phyloP scores from a whole-genome alignment of 2,888 invertebrate species.

The Lochmaea crataegi region DNA sequence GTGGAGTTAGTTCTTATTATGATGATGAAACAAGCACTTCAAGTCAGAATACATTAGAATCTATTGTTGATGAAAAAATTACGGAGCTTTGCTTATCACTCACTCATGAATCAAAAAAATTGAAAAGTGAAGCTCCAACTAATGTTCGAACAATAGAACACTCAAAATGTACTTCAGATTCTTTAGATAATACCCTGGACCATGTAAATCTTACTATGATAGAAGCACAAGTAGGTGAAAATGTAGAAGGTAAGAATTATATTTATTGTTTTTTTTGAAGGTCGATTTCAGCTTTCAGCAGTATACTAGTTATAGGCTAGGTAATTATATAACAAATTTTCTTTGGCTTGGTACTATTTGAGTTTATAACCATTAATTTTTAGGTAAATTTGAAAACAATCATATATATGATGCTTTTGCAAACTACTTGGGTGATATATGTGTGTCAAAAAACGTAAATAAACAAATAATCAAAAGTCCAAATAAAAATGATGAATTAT shows the following conservation, averaged over 20 bases:
- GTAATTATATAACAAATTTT: too few relatives aligned
- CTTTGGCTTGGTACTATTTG: too few relatives aligned
- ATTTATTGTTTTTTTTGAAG: too few relatives aligned
- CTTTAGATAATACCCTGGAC: constrained; percentile 26
- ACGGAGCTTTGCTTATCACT: background rate
- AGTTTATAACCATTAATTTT: background rate
- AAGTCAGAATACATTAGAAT: background rate
- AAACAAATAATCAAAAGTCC: constrained; percentile 28
- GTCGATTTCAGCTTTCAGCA: too few relatives aligned
- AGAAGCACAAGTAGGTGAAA: constrained; percentile 4
- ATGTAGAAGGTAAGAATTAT: background rate
- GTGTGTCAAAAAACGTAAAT: constrained; percentile 16
- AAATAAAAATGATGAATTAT: constrained; percentile 24
- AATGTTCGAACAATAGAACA: background rate
- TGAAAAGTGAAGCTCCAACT: background rate
- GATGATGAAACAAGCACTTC: background rate
- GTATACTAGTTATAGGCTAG: too few relatives aligned
- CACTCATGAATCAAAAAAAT: background rate
- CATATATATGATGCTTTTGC: constrained; percentile 51
- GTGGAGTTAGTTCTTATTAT: constrained; percentile 15
- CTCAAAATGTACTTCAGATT: constrained; percentile 40
- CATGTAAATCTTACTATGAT: constrained; percentile 13
- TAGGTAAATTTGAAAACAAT: constrained; percentile 18
- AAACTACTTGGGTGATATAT: constrained; percentile 42
- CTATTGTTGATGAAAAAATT: constrained; percentile 4